A percentile compares a stretch with the other conserved stretches of the same genome.
Evolutionary conservation across 2,888 invertebrate species (phyloP).

Genomic region (Hybos culiciformis): DNA sequence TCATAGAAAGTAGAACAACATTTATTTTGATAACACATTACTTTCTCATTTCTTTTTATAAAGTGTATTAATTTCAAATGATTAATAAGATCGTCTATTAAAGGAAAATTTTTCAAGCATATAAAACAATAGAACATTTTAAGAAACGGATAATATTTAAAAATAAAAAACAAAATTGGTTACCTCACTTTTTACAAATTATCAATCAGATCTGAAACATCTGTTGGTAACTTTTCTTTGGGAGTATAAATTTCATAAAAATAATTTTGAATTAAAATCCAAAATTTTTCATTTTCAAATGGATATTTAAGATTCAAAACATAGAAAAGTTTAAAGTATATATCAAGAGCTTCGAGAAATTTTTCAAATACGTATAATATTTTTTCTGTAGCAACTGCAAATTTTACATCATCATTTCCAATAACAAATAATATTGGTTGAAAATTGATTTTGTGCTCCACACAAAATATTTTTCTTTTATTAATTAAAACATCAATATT

Average conservation of each 20-base stretch:
- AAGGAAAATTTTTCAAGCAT: slow-evolving; percentile 3
- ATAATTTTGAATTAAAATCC: slow-evolving; percentile 6
- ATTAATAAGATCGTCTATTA: slow-evolving; percentile 1
- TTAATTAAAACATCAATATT: no score
- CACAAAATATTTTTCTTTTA: no score
- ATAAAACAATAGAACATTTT: no score
- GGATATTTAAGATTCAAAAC: slow-evolving; percentile 3
- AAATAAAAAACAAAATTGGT: no score
- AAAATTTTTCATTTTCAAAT: slow-evolving; percentile 5
- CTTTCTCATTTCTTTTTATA: slow-evolving; percentile 1
- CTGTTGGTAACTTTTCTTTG: neutral
- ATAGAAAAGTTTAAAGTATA: neutral
- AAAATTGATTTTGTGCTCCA: no score
- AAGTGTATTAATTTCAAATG: slow-evolving; percentile 6
- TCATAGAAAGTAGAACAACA: slow-evolving; percentile 2
- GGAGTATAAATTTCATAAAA: slow-evolving; percentile 4
- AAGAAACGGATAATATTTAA: no score
- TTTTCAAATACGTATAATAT: no score
- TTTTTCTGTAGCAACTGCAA: no score
- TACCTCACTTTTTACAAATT: slow-evolving; percentile 1
- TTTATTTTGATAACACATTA: slow-evolving; percentile 1
- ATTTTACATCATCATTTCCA: no score
- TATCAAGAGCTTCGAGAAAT: no score
- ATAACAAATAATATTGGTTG: no score
- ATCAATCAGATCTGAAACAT: neutral